A percentile compares a stretch with the other conserved stretches of the same genome.
These are phyloP conservation scores for Malacosoma neustria DNA, from an alignment of 2,888 invertebrate species.

Conservation along the genomic window DNA sequence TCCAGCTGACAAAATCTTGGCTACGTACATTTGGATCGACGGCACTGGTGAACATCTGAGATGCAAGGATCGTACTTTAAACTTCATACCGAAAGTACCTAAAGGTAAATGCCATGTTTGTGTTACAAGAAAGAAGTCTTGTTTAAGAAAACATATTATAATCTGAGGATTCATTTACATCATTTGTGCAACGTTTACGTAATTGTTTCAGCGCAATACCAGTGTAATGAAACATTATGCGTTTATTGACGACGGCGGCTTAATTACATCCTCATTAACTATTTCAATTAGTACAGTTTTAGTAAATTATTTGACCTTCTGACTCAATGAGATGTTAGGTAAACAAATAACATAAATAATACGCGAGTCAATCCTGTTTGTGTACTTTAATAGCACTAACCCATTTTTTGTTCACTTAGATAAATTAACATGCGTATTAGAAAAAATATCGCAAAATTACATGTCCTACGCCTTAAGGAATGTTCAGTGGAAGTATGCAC, in stretches of 20 bases:
- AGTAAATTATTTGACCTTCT: slow-evolving; percentile 45
- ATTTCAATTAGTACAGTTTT: slow-evolving; percentile 42
- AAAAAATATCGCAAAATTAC: slow-evolving; percentile 24
- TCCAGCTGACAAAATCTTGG: slow-evolving; percentile 85
- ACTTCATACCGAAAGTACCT: slow-evolving; percentile 84
- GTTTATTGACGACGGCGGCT: slow-evolving; percentile 25
- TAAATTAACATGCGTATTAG: slow-evolving; percentile 32
- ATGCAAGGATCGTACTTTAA: slow-evolving; percentile 91
- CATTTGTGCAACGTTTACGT: neutral
- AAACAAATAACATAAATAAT: slow-evolving; percentile 20
- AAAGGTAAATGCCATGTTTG: slow-evolving; percentile 76
- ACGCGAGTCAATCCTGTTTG: no score
- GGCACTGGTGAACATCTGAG: slow-evolving; percentile 91
- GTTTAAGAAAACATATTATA: neutral
- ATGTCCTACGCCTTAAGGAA: slow-evolving; percentile 14
- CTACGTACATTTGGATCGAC: slow-evolving; percentile 96
- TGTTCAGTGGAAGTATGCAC: slow-evolving; percentile 17
- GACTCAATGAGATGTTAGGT: slow-evolving; percentile 20
- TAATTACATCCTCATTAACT: slow-evolving; percentile 58
- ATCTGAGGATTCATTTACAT: neutral
- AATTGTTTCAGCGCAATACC: slow-evolving; percentile 6
- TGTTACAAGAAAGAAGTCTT: neutral
- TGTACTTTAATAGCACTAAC: no score
- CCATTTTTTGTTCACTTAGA: slow-evolving; percentile 23
- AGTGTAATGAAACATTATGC: slow-evolving; percentile 21